These are phyloP conservation scores for Nyctibius grandis DNA, from an alignment of 2,797 vertebrate species.

Conservation along the genomic window DNA sequence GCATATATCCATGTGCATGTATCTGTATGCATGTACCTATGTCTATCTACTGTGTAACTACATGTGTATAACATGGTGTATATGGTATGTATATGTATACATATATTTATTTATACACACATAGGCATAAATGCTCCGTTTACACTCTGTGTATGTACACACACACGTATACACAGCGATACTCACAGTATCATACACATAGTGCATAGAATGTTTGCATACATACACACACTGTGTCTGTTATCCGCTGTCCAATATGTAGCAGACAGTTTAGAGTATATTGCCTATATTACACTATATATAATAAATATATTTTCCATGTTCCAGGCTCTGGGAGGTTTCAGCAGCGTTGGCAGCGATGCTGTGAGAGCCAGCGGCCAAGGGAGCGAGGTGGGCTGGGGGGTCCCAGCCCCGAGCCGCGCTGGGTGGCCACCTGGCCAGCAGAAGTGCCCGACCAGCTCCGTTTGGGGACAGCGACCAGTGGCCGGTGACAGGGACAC, in stretches of 20 bases:
- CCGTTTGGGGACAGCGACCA: background rate
- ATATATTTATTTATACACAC: background rate
- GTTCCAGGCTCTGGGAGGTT: background rate
- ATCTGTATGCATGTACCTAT: background rate
- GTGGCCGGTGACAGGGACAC: background rate
- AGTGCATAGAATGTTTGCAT: no score
- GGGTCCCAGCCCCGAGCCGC: accelerated
- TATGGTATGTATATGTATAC: background rate
- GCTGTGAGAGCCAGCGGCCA: accelerated
- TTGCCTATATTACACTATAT: background rate
- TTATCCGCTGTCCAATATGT: background rate
- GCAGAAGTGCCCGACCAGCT: background rate
- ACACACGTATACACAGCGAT: background rate
- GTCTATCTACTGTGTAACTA: background rate
- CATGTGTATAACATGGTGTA: background rate
- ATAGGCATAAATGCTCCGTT: background rate
- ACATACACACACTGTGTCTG: background rate
- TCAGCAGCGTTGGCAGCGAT: background rate
- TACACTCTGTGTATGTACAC: background rate
- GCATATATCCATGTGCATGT: no score
- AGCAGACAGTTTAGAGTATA: background rate
- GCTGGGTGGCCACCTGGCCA: background rate
- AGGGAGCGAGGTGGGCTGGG: background rate
- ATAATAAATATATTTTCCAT: background rate
- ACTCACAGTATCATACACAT: background rate